These are phyloP conservation scores for Aegithalos caudatus DNA, from an alignment of 2,113 vertebrate genomes.

Conservation along the genomic window DNA sequence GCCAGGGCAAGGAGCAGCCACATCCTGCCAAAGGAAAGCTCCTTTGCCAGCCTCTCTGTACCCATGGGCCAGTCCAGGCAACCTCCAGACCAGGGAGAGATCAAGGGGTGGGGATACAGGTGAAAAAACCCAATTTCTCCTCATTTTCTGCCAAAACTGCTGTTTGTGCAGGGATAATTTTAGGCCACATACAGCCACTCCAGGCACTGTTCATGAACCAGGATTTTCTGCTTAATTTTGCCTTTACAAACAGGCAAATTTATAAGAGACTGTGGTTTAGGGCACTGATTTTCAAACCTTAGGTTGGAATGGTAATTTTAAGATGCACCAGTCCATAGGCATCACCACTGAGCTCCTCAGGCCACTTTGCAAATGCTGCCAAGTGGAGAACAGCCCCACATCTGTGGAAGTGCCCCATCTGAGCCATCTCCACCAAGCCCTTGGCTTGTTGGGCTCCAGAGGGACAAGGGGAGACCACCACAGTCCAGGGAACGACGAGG, in stretches of 20 bases:
- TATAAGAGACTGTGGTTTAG: neutral
- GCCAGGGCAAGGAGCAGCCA: neutral
- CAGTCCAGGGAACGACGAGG: neutral
- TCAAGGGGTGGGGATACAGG: rapidly evolving
- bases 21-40: neutral
- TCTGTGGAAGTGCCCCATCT: rapidly evolving
- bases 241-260: neutral
- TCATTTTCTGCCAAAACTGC: neutral
- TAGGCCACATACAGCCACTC: rapidly evolving
- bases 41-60: neutral
- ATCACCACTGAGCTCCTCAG: neutral
- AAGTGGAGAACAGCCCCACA: neutral
- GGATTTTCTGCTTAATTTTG: neutral
- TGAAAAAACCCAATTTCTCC: neutral
- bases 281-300: neutral
- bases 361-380: neutral
- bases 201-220: neutral
- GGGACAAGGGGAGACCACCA: neutral
- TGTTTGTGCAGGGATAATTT: neutral
- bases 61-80: rapidly evolving
- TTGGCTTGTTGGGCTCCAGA: neutral
- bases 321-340: rapidly evolving
- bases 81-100: neutral
- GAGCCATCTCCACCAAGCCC: neutral
- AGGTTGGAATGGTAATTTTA: neutral